Conservation (phyloP, 2,113 vertebrate genomes). For the Gymnobelideus leadbeateri region DNA sequence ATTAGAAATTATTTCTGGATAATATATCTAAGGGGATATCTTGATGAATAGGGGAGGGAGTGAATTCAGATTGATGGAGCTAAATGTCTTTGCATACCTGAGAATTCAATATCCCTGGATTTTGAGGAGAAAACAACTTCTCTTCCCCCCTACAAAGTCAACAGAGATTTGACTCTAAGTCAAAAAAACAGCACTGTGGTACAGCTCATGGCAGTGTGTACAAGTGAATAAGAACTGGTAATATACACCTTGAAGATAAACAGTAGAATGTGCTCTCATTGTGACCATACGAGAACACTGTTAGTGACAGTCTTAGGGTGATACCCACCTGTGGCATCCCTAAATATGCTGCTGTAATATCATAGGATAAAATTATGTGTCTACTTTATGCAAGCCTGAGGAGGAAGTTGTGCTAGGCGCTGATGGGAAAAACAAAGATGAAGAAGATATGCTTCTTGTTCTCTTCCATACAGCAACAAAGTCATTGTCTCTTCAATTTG, state of each 20-base stretch:
- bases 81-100: background rate
- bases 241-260: background rate
- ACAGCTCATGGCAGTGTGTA: background rate
- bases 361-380: background rate
- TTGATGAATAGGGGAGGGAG: background rate
- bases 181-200: background rate
- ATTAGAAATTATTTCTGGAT: background rate
- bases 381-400: background rate
- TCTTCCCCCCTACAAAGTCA: background rate
- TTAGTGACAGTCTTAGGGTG: background rate
- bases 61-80: background rate
- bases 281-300: background rate
- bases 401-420: background rate
- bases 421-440: background rate
- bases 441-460: background rate
- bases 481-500: background rate
- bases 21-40: background rate
- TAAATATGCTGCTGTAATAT: background rate
- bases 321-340: background rate
- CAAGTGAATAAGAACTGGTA: background rate
- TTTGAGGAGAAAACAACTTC: background rate
- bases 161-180: background rate
- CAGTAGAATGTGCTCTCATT: background rate
- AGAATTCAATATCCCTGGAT: background rate
- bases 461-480: background rate